Evolutionary conservation across 2,888 invertebrate genomes (phyloP).

Genomic region (Sympetrum striolatum): DNA sequence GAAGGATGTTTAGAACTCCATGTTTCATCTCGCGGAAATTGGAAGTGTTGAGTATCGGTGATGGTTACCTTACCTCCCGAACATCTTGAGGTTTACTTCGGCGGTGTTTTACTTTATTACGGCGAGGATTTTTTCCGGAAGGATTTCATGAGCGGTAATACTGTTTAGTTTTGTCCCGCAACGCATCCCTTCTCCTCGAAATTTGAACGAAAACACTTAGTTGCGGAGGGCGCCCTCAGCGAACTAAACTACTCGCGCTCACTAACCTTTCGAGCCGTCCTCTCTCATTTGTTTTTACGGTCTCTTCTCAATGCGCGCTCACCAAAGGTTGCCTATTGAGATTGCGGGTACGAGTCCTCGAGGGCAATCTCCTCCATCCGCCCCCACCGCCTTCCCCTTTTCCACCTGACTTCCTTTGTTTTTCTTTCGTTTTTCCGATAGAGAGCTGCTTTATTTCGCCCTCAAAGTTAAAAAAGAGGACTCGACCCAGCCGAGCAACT

Average conservation of each 20-base stretch:
- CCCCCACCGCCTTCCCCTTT: not conserved
- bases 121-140: not conserved
- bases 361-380: not conserved
- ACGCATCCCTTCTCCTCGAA: not conserved
- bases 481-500: not conserved
- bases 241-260: not conserved
- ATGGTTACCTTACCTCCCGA: no score
- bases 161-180: not conserved
- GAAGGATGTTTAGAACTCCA: no score
- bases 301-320: not conserved
- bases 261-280: not conserved
- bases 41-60: no score
- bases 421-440: not conserved
- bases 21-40: no score
- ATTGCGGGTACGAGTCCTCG: not conserved
- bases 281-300: not conserved
- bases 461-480: not conserved
- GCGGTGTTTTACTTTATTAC: not conserved
- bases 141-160: not conserved
- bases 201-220: not conserved
- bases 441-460: not conserved
- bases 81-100: no score
- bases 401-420: not conserved
- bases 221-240: not conserved
- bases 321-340: not conserved